Evolutionary conservation across 1,140 invertebrate genomes (phyloP).

Genomic region (Pectinophora gossypiella): DNA sequence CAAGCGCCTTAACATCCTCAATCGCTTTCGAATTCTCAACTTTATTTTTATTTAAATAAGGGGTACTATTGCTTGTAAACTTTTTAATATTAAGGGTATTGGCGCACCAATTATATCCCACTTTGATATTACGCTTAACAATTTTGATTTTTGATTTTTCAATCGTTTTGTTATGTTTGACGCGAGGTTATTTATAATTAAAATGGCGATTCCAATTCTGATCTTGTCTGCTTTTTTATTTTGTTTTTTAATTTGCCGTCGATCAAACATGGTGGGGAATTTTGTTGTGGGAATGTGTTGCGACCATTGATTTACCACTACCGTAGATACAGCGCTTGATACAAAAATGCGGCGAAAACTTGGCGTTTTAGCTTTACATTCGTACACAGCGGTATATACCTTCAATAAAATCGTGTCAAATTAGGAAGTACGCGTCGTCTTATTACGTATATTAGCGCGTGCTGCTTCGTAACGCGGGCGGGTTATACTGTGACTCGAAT

Average conservation of each 20-base stretch:
- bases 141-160: constrained; percentile 71
- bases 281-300: too few species aligned
- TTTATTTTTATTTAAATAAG: constrained; percentile 13
- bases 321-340: too few species aligned
- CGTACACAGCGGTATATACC: too few species aligned
- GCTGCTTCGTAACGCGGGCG: too few species aligned
- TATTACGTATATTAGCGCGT: too few species aligned
- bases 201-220: constrained; percentile 60
- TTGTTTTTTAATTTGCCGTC: constrained; percentile 59
- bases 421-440: too few species aligned
- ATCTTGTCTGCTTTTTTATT: constrained; percentile 30
- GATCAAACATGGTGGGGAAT: constrained; percentile 57
- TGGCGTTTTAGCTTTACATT: too few species aligned
- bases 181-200: constrained; percentile 66
- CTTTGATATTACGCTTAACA: constrained; percentile 68
- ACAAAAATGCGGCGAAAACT: too few species aligned
- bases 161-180: constrained; percentile 65
- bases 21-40: constrained; percentile 18
- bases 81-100: not conserved
- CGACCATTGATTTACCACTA: too few species aligned
- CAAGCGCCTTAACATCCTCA: constrained; percentile 30
- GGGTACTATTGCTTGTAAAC: constrained; percentile 9
- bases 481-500: too few species aligned
- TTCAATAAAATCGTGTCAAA: too few species aligned
- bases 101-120: constrained; percentile 62